These are phyloP conservation scores for Murina feae DNA, from an alignment of 2,113 vertebrate genomes.

Conservation along the genomic window DNA sequence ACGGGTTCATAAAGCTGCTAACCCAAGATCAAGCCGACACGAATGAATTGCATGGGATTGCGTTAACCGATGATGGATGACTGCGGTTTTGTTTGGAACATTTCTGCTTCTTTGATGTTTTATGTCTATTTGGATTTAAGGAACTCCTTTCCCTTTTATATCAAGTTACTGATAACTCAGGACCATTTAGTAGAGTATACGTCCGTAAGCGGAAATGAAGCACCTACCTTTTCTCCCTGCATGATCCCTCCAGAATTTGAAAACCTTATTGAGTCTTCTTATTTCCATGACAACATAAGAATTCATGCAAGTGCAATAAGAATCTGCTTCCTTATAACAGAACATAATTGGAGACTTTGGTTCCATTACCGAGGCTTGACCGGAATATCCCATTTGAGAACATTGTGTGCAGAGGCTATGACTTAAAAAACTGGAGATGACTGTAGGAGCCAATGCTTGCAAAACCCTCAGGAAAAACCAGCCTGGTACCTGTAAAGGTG, in stretches of 20 bases:
- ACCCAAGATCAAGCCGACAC: neutral
- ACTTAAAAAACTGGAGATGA: neutral
- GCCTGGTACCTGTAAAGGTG: neutral
- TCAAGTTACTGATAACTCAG: neutral
- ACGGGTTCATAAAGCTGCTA: neutral
- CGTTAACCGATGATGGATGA: neutral
- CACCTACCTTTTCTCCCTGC: neutral
- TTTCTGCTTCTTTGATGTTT: neutral
- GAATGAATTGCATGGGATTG: neutral
- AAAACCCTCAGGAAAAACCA: neutral
- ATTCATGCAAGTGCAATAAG: neutral
- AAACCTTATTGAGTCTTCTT: neutral
- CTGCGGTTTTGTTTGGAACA: neutral
- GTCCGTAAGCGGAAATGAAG: neutral
- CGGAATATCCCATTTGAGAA: neutral
- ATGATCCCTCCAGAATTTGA: neutral
- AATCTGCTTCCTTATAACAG: neutral
- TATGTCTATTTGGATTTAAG: neutral
- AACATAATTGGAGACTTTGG: neutral
- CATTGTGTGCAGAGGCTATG: neutral
- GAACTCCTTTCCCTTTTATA: neutral
- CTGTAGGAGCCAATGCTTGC: neutral
- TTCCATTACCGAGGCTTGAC: neutral
- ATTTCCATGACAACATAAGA: neutral
- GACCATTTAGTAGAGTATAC: neutral